Evolutionary conservation across 2,113 vertebrate genomes (phyloP), one percentile per base, ranked within the genome.

Genomic region (Argyrosomus japonicus): DNA sequence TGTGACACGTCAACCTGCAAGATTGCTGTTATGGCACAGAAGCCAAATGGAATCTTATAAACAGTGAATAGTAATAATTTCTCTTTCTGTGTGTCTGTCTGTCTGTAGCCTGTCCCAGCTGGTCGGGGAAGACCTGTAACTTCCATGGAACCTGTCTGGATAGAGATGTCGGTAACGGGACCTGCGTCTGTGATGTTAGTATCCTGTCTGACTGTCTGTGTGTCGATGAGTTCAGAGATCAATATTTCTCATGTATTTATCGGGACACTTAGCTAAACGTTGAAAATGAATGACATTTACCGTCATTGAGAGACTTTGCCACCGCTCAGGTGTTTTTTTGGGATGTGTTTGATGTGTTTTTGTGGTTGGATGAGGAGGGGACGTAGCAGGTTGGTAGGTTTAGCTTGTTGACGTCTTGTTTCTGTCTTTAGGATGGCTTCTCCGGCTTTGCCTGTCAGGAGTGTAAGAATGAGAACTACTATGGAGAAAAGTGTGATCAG

Each of bases 131-230:
- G 50, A 92, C 95, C 2, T 99, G 98, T 86, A 97, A 57, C 51
- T 93, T 95, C 83, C 96, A 94, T 0, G 98, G 98, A 6, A 95
- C 61, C 7, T 99, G 98, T 80, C n/a, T 95, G 88, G 96, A 97
- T 19, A 97, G 97, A 27, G 89, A 95, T 0, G 27, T 78, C 0
- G 95, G 93, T 47, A 99, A 99, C 0, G 98, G 98, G 65, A 99
- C 96, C 79, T 99, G 98, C 21, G 58, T 95, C 78, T 99, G 98
- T 91, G 88, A 98, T 87, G 98, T 98, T 29, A 95, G 95, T 89
- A 56, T 11, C 11, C 4, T n/a, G 29, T 32, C 21, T 70, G 29
- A 62, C 43, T 56, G 12, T 63, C 27, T 74, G 50, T 68, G 14
- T 76, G 17, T 40, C 18, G 10, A 25, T 32, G 6, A 27, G 27